A percentile compares a stretch with the other conserved stretches of the same genome.
phyloP scores from a whole-genome alignment of 2,888 invertebrate genomes.

The Metellina segmentata region DNA sequence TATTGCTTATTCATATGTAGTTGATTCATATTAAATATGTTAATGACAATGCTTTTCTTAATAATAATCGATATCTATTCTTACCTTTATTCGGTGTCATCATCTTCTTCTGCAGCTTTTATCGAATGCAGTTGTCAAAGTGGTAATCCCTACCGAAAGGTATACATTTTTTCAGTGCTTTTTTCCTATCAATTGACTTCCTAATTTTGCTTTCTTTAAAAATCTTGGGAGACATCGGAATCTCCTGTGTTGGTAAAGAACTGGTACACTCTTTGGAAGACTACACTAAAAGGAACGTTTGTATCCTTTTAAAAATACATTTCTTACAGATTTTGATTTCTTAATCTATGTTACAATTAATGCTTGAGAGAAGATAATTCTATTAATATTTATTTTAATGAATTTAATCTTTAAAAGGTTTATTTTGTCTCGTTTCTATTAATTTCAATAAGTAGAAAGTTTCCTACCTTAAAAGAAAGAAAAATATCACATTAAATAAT shows the following conservation, averaged over 20 bases:
- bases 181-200: slow-evolving; percentile 61
- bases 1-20: slow-evolving; percentile 15
- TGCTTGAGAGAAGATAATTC: neutral
- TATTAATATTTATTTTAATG: neutral
- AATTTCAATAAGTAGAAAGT: too few species aligned
- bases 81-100: slow-evolving; percentile 78
- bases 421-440: too few species aligned
- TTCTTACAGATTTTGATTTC: neutral
- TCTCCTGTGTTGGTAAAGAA: slow-evolving; percentile 44
- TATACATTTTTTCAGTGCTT: slow-evolving; percentile 81
- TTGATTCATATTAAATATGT: slow-evolving; percentile 55
- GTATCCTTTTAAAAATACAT: slow-evolving; percentile 47
- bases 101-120: slow-evolving; percentile 86
- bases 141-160: slow-evolving; percentile 98
- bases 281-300: slow-evolving; percentile 5
- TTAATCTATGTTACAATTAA: neutral
- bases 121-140: slow-evolving; percentile 95
- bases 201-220: slow-evolving; percentile 54
- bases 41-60: slow-evolving; percentile 62
- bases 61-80: slow-evolving; percentile 78
- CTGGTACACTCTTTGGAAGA: neutral
- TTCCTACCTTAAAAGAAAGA: too few species aligned
- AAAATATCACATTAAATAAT: too few species aligned
- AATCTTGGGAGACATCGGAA: slow-evolving; percentile 23
- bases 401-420: neutral